Conservation (phyloP, 2,113 vertebrate genomes). For the Microcebus jonahi region DNA sequence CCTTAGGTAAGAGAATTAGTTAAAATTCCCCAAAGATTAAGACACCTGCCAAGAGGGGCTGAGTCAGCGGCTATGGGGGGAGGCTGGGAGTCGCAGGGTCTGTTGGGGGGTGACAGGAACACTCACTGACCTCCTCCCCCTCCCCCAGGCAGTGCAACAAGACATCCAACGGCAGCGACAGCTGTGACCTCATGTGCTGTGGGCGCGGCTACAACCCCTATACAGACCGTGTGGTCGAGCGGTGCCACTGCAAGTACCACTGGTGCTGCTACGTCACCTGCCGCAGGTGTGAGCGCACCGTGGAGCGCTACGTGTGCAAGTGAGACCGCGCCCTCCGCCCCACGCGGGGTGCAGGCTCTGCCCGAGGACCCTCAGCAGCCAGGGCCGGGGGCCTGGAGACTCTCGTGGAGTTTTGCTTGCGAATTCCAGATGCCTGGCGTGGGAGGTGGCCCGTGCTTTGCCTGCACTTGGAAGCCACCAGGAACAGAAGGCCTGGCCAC, state of each 20-base stretch:
- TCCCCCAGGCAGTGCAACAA: constrained; percentile 97
- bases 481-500: constrained; percentile 39
- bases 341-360: neutral
- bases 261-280: constrained; percentile 99
- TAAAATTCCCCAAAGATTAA: neutral
- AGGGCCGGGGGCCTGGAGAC: neutral
- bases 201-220: constrained; percentile 99
- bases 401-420: neutral
- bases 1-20: neutral
- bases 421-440: neutral
- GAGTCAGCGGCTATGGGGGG: fast-evolving
- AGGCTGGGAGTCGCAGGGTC: neutral
- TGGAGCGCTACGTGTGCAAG: constrained; percentile 98
- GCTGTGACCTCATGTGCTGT: constrained; percentile 99
- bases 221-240: constrained; percentile 95
- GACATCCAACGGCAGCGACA: constrained; percentile 96
- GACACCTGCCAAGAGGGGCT: neutral
- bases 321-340: constrained; percentile 79
- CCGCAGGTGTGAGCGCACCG: constrained; percentile 95
- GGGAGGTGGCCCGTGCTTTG: neutral
- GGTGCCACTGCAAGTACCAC: constrained; percentile 99
- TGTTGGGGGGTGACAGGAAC: neutral
- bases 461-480: constrained; percentile 54
- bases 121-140: neutral
- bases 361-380: neutral